Evolutionary conservation across 2,797 vertebrate species (phyloP), one percentile per base, ranked within the genome.

Genomic region (Aphelocoma californica): DNA sequence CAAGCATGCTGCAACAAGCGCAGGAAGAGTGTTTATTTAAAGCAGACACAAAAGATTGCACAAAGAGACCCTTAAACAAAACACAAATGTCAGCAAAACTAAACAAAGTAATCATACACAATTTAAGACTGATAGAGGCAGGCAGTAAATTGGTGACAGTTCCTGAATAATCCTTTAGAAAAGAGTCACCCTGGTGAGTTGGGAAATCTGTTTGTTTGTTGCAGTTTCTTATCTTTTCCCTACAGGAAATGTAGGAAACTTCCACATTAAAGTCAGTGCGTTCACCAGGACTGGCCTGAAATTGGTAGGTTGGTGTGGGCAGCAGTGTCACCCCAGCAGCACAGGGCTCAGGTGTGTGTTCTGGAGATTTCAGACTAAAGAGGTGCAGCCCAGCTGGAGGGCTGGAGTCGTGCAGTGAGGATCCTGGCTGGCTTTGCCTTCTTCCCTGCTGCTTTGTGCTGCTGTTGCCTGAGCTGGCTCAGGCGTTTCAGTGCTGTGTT

Each of bases 21-120:
- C 69, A 26, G 74, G 78, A 65, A 70, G 88, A 94, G 71, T 92
- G 85, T 89, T 86, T 95, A 92, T 96, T 95, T 88, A 91, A 96
- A 40, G 60, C 45, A 91, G 66, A 87, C 88, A 93, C 86, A 95
- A 93, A 97, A 79, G 65, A 91, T 95, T 93, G 92, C 89, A 93
- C 60, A 96, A 91, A 95, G 74, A 87, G 95, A 96, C 93, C 92
- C 92, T 92, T 96, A 95, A 95, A 95, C 93, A 96, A 94, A 97
- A 90, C 69, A 86, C 62, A 75, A 95, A 91, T 93, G 92, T 95
- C 96, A 96, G 94, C 93, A 94, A 95, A 96, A 95, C 19, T 15
- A 92, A 96, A 94, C 84, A 96, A 94, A 95, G 69, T 66, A 93
- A 85, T 94, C 81, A 38, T 64, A 69, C 64, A 70, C 79, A 80